Conservation (phyloP, 2,888 invertebrate species). For the Dicycla oo region DNA sequence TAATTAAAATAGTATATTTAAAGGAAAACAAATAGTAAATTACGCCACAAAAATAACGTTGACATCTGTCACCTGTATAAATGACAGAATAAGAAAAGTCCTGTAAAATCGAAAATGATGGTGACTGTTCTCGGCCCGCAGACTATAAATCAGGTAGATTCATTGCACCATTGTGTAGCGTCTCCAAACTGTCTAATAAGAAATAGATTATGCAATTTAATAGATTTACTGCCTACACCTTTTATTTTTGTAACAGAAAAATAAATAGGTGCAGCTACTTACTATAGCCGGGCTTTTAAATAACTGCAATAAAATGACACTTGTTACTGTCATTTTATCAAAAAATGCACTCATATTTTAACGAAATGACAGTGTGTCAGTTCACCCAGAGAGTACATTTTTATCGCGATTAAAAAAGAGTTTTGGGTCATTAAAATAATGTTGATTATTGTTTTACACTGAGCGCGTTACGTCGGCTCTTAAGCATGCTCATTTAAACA, state of each 20-base stretch:
- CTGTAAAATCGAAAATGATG: slow-evolving; percentile 41
- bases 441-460: too few relatives aligned
- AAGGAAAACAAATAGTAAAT: neutral
- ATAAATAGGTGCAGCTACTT: slow-evolving; percentile 3
- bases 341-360: too few relatives aligned
- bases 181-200: slow-evolving; percentile 70
- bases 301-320: too few relatives aligned
- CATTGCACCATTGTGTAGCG: slow-evolving; percentile 76
- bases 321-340: too few relatives aligned
- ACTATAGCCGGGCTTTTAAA: too few relatives aligned
- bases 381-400: too few relatives aligned
- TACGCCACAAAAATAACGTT: neutral
- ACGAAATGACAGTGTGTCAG: too few relatives aligned
- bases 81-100: slow-evolving; percentile 32
- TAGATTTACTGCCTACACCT: slow-evolving; percentile 66
- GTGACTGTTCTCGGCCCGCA: slow-evolving; percentile 57
- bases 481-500: too few relatives aligned
- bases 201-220: slow-evolving; percentile 74
- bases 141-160: slow-evolving; percentile 74
- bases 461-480: too few relatives aligned
- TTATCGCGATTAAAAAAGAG: too few relatives aligned
- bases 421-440: too few relatives aligned
- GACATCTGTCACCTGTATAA: slow-evolving; percentile 6
- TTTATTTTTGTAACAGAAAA: slow-evolving; percentile 57
- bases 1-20: neutral